These are phyloP conservation scores for Epinotia demarniana DNA, from an alignment of 2,888 invertebrate genomes.

Conservation along the genomic window DNA sequence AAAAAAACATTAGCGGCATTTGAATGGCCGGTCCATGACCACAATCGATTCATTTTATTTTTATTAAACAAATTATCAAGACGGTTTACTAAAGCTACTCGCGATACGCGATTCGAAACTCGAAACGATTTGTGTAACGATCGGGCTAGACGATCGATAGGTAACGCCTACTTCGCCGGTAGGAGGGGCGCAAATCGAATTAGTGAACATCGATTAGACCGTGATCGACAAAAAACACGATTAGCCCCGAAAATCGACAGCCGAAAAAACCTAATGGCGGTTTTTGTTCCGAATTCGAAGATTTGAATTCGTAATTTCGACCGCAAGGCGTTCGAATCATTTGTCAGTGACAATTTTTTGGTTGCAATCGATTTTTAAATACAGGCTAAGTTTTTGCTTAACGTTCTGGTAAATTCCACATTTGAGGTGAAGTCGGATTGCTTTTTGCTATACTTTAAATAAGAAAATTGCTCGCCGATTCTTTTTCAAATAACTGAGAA, in stretches of 20 bases:
- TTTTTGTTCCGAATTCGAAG: conserved; percentile 83
- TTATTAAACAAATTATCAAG: conserved; percentile 77
- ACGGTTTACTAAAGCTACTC: conserved; percentile 57
- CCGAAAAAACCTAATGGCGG: conserved; percentile 82
- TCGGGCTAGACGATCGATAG: conserved; percentile 75
- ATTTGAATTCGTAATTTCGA: conserved; percentile 84
- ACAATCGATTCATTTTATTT: conserved; percentile 80
- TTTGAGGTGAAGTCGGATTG: conserved; percentile 53
- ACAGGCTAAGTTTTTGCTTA: conserved; percentile 74
- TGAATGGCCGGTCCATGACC: conserved; percentile 72
- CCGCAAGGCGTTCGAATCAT: conserved; percentile 84
- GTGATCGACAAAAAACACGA: conserved; percentile 81
- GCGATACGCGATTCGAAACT: conserved; percentile 59
- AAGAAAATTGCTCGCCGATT: conserved; percentile 58
- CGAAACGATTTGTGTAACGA: conserved; percentile 58
- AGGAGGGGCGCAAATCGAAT: conserved; percentile 82
- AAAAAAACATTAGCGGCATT: conserved; percentile 85
- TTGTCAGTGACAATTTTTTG: conserved; percentile 85
- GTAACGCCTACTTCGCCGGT: conserved; percentile 75
- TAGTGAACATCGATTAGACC: conserved; percentile 81
- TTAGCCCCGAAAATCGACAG: conserved; percentile 82
- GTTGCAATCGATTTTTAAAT: conserved; percentile 85
- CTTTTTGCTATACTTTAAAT: conserved; percentile 57
- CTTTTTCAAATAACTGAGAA: conserved; percentile 10
- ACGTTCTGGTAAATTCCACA: conserved; percentile 56